Conservation (phyloP, 2,888 invertebrate species). For the Brenthis ino region DNA sequence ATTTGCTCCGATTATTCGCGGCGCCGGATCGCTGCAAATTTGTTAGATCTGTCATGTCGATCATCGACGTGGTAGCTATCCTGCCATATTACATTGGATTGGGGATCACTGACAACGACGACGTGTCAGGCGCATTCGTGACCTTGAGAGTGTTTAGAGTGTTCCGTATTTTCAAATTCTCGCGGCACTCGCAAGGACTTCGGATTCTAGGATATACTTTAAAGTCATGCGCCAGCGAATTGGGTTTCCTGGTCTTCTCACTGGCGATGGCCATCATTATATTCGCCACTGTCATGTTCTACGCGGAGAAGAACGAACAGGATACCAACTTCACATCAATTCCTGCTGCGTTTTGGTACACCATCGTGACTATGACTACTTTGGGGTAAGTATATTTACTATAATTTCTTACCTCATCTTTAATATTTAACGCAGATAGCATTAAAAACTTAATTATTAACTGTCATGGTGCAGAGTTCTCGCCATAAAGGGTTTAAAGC, state of each 20-base stretch:
- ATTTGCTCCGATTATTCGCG: constrained; percentile 96
- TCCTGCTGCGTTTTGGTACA: constrained; percentile 99
- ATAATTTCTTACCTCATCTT: background rate
- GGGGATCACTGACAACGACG: constrained; percentile 98
- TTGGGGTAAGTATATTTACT: constrained; percentile 90
- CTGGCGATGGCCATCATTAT: constrained; percentile 99
- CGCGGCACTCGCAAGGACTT: constrained; percentile 98
- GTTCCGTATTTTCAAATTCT: constrained; percentile 99
- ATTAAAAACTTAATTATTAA: constrained; percentile 52
- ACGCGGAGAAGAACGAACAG: constrained; percentile 99
- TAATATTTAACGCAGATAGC: constrained; percentile 65
- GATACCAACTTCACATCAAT: constrained; percentile 99
- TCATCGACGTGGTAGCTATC: constrained; percentile 99
- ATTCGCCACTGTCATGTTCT: constrained; percentile 99
- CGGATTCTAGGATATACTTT: constrained; percentile 99
- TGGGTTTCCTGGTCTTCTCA: constrained; percentile 99
- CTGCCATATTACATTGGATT: constrained; percentile 99
- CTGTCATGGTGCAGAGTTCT: constrained; percentile 68
- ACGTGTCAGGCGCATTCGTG: constrained; percentile 99
- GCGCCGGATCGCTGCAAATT: constrained; percentile 99
- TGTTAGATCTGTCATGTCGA: constrained; percentile 98
- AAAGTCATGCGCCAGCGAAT: constrained; percentile 99
- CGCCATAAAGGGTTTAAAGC: constrained; percentile 60
- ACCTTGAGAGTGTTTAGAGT: constrained; percentile 99
- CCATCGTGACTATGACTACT: constrained; percentile 99